phyloP scores from a whole-genome alignment of 2,113 vertebrate genomes.

The Penelope pileata region DNA sequence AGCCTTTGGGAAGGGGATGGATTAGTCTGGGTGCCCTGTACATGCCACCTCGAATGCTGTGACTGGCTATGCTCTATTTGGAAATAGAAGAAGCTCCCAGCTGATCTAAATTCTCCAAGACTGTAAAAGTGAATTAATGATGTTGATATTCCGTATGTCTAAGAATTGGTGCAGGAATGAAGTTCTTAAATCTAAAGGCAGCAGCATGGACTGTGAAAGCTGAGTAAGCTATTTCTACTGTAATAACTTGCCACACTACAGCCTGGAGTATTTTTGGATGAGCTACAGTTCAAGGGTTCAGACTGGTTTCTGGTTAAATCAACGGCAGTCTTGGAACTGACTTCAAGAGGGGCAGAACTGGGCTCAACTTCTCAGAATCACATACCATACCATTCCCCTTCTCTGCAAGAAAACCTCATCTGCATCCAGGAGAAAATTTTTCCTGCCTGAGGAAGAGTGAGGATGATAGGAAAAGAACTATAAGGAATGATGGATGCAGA shows the following conservation, averaged over 20 bases:
- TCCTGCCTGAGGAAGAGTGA: not conserved
- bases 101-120: not conserved
- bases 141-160: slow-evolving; percentile 5
- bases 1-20: not conserved
- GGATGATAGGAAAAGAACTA: not conserved
- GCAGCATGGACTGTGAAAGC: not conserved
- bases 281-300: not conserved
- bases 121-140: not conserved
- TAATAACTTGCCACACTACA: not conserved
- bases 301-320: not conserved
- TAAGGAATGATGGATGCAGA: not conserved
- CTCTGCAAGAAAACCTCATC: not conserved
- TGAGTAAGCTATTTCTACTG: not conserved
- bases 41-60: not conserved
- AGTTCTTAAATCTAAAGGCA: not conserved
- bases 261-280: not conserved
- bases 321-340: not conserved
- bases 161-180: not conserved
- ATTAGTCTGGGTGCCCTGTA: not conserved
- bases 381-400: fast-evolving
- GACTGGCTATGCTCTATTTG: not conserved
- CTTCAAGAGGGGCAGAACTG: not conserved
- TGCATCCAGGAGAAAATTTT: not conserved
- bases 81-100: not conserved
- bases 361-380: not conserved